Evolutionary conservation across 2,888 invertebrate species (phyloP).

Genomic region (Candidula unifasciata): DNA sequence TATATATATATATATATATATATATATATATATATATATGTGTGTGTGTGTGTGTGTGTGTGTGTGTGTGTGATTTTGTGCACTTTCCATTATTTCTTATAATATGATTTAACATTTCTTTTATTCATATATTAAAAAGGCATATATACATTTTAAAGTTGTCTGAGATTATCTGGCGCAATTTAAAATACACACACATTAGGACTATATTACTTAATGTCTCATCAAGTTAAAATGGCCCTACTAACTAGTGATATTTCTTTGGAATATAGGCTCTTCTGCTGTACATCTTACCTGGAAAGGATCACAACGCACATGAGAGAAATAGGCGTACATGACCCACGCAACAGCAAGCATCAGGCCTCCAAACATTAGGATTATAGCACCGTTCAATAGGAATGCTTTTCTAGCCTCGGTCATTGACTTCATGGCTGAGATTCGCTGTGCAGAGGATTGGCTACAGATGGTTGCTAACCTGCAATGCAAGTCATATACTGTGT

Average conservation of each 20-base stretch:
- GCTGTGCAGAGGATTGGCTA: conserved; percentile 4
- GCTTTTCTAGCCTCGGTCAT: neutral
- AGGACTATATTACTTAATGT: no score
- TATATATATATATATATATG: neutral
- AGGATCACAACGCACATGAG: neutral
- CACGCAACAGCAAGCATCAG: neutral
- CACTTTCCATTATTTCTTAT: no score
- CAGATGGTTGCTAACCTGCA: neutral
- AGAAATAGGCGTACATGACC: conserved; percentile 6
- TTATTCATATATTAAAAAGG: no score
- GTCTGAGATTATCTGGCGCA: no score
- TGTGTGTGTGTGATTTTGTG: no score
- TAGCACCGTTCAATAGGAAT: neutral
- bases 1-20: neutral
- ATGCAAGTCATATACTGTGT: no score
- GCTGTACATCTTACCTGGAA: neutral
- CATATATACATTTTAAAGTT: no score
- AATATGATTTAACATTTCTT: no score
- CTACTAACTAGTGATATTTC: no score
- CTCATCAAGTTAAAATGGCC: no score
- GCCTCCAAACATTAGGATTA: neutral
- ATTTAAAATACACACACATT: no score
- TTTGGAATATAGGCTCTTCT: no score
- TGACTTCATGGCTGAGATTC: neutral
- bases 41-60: neutral